Evolutionary conservation across 2,113 vertebrate genomes (phyloP).

Genomic region (Lonchura striata): DNA sequence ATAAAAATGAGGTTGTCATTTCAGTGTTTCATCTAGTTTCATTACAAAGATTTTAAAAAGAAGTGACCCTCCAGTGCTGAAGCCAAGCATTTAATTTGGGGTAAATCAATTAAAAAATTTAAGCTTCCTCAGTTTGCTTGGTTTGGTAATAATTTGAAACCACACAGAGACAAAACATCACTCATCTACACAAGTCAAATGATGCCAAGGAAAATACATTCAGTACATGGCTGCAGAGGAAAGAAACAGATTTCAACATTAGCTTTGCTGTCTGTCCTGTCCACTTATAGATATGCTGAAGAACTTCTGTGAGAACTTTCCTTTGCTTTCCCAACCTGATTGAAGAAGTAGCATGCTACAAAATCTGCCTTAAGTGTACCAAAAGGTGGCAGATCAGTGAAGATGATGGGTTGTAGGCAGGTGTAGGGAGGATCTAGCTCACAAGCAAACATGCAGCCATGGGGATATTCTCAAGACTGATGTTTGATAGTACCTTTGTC

Average conservation of each 20-base stretch:
- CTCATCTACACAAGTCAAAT: not conserved
- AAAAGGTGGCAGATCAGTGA: not conserved
- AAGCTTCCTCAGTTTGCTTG: not conserved
- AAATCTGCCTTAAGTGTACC: not conserved
- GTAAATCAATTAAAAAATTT: not conserved
- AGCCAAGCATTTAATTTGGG: not conserved
- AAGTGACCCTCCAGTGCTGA: not conserved
- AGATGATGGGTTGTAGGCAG: not conserved
- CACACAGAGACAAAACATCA: not conserved
- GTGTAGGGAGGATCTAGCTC: not conserved
- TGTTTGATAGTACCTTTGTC: not conserved
- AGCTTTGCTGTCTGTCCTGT: not conserved
- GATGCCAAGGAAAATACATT: not conserved
- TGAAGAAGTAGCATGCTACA: not conserved
- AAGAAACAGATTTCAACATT: not conserved
- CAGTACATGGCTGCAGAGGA: not conserved
- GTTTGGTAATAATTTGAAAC: not conserved
- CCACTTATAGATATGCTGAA: not conserved
- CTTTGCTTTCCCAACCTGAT: not conserved
- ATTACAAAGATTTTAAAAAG: not conserved
- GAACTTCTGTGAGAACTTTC: not conserved
- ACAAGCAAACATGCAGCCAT: not conserved
- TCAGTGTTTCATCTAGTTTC: not conserved
- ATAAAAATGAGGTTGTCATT: not conserved
- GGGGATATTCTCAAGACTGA: not conserved